phyloP scores from a whole-genome alignment of 2,888 invertebrate species.

The Auanema sp. region DNA sequence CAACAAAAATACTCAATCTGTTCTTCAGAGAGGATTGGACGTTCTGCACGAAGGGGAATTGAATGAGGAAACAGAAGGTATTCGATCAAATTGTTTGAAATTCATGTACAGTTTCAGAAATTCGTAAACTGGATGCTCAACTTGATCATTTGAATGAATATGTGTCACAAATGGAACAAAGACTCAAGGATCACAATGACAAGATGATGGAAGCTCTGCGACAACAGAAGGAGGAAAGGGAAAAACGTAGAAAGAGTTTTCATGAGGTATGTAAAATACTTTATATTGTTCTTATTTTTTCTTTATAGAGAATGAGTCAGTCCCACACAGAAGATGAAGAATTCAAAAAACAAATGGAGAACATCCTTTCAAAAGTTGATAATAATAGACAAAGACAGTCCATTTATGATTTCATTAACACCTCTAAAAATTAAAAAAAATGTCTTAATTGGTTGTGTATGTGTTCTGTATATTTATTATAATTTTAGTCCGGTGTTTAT shows the following conservation, averaged over 20 bases:
- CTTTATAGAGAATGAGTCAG: slow-evolving; percentile 37
- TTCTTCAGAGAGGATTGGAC: slow-evolving; percentile 49
- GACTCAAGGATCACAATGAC: slow-evolving; percentile 53
- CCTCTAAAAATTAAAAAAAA: too few species aligned
- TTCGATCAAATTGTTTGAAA: not conserved
- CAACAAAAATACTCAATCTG: slow-evolving; percentile 28
- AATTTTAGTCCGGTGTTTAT: not conserved
- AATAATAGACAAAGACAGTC: slow-evolving; percentile 32
- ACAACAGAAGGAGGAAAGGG: slow-evolving; percentile 59
- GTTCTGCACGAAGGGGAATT: slow-evolving; percentile 53
- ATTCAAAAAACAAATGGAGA: slow-evolving; percentile 56
- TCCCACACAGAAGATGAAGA: slow-evolving; percentile 59
- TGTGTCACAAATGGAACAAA: slow-evolving; percentile 57
- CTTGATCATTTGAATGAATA: slow-evolving; percentile 63
- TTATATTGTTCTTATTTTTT: not conserved
- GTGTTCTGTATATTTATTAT: too few species aligned
- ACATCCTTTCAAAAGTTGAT: slow-evolving; percentile 49
- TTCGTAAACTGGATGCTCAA: slow-evolving; percentile 61
- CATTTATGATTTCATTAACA: slow-evolving; percentile 11
- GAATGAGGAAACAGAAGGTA: slow-evolving; percentile 58
- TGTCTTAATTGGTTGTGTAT: too few species aligned
- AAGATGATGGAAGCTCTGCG: slow-evolving; percentile 57
- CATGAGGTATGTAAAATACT: slow-evolving; percentile 49
- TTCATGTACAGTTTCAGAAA: slow-evolving; percentile 50
- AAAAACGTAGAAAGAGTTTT: slow-evolving; percentile 60